Evolutionary conservation across 1,140 invertebrate genomes (phyloP).

Genomic region (Heliconius melpomene): DNA sequence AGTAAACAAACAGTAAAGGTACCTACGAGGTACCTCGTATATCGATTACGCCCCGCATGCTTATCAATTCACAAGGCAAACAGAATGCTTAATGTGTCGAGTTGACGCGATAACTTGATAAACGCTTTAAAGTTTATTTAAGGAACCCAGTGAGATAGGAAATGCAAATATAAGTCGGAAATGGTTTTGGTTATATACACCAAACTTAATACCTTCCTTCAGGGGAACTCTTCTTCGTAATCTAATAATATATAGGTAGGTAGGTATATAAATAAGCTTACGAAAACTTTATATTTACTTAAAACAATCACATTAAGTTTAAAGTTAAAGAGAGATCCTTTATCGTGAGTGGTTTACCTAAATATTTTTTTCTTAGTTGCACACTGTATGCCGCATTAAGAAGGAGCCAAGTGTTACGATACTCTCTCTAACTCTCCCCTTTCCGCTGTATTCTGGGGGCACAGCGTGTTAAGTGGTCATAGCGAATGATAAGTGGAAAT

Average conservation of each 20-base stretch:
- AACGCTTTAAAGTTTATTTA: conserved; percentile 50
- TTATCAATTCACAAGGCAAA: conserved; percentile 66
- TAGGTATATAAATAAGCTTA: too few species aligned
- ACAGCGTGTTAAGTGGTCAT: too few species aligned
- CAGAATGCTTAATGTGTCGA: conserved; percentile 46
- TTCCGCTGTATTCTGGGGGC: too few species aligned
- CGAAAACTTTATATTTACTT: too few species aligned
- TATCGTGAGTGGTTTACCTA: neutral
- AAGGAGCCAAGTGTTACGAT: too few species aligned
- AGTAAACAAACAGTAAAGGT: conserved; percentile 13
- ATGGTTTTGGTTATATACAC: conserved; percentile 14
- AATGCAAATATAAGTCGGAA: conserved; percentile 37
- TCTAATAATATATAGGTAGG: too few species aligned
- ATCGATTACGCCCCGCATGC: conserved; percentile 63
- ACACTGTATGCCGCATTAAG: too few species aligned
- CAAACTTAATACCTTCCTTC: neutral
- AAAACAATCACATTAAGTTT: too few species aligned
- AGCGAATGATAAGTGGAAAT: too few species aligned
- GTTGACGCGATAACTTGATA: conserved; percentile 49
- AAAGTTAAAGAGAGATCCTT: too few species aligned
- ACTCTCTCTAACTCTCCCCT: too few species aligned
- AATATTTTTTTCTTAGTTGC: neutral
- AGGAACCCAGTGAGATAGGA: conserved; percentile 42
- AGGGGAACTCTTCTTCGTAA: neutral
- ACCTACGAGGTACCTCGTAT: conserved; percentile 18